Percentiles rank a stretch among this genome's conserved stretches.
Evolutionary conservation across 2,797 vertebrate species (phyloP).

Genomic region (Helostoma temminkii): DNA sequence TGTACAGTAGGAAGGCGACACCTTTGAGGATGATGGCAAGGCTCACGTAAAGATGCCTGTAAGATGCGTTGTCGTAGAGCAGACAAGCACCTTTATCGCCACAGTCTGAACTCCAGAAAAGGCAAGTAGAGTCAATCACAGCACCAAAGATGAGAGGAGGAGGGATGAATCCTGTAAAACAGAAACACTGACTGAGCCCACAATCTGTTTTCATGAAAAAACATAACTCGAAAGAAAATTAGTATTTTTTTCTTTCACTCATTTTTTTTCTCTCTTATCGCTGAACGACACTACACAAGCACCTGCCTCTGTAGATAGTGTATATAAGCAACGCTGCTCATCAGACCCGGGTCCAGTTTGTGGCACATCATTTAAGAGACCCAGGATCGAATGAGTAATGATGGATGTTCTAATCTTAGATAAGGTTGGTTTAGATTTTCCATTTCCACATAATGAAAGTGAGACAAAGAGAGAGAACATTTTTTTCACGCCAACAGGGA

Average conservation of each 20-base stretch:
- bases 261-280: background rate
- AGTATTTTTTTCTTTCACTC: no score
- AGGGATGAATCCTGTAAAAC: constrained; percentile 93
- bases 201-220: background rate
- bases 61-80: constrained; percentile 93
- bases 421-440: no score
- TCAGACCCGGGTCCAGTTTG: no score
- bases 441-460: no score
- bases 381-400: no score
- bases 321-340: no score
- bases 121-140: constrained; percentile 97
- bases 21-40: constrained; percentile 96
- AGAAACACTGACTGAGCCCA: constrained; percentile 14
- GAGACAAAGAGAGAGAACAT: no score
- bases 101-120: constrained; percentile 97
- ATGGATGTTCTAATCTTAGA: no score
- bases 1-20: constrained; percentile 94
- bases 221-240: background rate
- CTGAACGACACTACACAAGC: no score
- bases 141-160: constrained; percentile 97
- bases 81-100: constrained; percentile 93
- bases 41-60: constrained; percentile 95
- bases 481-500: no score
- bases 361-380: no score
- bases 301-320: no score